Evolutionary conservation across 2,797 vertebrate genomes (phyloP).

Genomic region (Hylomyscus alleni): DNA sequence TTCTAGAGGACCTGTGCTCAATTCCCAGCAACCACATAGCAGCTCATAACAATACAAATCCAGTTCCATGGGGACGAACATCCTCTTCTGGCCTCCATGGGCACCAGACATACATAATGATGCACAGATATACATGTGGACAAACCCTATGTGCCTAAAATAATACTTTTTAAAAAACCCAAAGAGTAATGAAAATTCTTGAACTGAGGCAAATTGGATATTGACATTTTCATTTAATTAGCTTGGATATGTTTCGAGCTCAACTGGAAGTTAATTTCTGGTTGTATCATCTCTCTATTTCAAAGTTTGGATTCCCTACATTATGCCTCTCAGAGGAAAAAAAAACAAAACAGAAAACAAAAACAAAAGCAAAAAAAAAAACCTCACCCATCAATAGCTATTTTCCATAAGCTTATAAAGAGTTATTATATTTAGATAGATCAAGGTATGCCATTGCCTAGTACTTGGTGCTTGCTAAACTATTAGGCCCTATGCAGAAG

Average conservation of each 20-base stretch:
- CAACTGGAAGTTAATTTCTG: background rate
- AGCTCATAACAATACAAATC: background rate
- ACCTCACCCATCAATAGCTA: background rate
- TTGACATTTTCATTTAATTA: background rate
- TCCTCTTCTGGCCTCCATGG: background rate
- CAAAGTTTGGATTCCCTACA: background rate
- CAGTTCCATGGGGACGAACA: background rate
- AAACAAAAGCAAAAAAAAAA: no score
- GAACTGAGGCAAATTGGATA: background rate
- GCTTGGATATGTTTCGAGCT: background rate
- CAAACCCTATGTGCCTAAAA: background rate
- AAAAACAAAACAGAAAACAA: no score
- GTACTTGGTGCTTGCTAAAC: background rate
- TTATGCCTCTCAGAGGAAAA: background rate
- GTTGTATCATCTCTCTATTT: conserved; percentile 34
- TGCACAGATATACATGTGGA: background rate
- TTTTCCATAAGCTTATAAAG: conserved; percentile 26
- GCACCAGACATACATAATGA: background rate
- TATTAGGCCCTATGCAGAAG: background rate
- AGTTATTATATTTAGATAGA: background rate
- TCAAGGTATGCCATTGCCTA: background rate
- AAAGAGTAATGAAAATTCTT: background rate
- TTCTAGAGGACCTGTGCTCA: background rate
- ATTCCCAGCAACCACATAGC: background rate
- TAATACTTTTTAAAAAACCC: background rate